These are phyloP conservation scores for Calephelis perditalis DNA, from an alignment of 2,888 invertebrate genomes.

Conservation along the genomic window DNA sequence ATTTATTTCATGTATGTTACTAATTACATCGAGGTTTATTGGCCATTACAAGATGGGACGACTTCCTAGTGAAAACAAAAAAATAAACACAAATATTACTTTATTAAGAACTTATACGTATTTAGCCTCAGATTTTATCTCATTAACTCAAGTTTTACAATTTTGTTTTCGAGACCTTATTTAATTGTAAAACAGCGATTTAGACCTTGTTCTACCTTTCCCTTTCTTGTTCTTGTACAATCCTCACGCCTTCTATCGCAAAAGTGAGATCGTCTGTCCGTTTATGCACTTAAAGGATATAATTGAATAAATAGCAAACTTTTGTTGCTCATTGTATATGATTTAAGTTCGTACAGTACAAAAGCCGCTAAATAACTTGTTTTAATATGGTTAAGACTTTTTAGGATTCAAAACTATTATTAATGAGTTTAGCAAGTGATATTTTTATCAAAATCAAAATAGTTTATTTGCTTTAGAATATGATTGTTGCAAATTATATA, in stretches of 20 bases:
- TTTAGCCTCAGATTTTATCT: conserved; percentile 4
- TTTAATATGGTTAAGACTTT: not conserved
- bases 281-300: not conserved
- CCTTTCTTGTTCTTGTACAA: conserved; percentile 16
- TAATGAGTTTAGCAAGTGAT: too few species aligned
- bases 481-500: too few species aligned
- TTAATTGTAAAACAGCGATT: conserved; percentile 20
- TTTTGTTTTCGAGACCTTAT: conserved; percentile 17
- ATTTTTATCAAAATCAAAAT: too few species aligned
- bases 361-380: conserved; percentile 4
- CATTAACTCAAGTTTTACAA: conserved; percentile 13
- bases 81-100: too few species aligned
- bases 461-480: too few species aligned
- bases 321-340: conserved; percentile 6
- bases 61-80: too few species aligned
- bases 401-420: too few species aligned
- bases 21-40: too few species aligned
- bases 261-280: not conserved
- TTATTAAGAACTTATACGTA: too few species aligned
- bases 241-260: not conserved
- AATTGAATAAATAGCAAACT: conserved; percentile 1
- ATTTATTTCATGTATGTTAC: too few species aligned
- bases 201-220: conserved; percentile 21
- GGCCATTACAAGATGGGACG: too few species aligned
- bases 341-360: conserved; percentile 1